Conservation (phyloP, 2,797 vertebrate species). For the Halcyon leucocephala region DNA sequence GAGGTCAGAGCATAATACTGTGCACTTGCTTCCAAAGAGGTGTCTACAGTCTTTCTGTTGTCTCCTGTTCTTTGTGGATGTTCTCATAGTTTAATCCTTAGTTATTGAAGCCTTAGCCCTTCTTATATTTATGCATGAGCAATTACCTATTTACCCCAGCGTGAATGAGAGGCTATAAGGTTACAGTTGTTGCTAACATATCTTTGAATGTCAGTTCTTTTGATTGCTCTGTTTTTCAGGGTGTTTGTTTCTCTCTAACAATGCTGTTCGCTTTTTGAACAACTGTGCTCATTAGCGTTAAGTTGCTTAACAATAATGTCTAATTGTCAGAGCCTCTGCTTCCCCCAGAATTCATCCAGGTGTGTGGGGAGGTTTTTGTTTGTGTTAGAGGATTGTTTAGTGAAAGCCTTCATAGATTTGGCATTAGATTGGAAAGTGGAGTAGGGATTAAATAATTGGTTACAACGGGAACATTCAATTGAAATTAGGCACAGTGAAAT, state of each 20-base stretch:
- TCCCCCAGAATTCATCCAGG: background rate
- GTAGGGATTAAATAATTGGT: background rate
- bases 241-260: slow-evolving; percentile 1
- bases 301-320: background rate
- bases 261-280: background rate
- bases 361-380: background rate
- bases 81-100: background rate
- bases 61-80: background rate
- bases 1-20: background rate
- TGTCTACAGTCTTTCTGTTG: background rate
- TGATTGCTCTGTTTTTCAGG: background rate
- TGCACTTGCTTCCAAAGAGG: background rate
- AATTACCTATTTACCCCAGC: slow-evolving; percentile 18
- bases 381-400: background rate
- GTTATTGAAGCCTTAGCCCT: background rate
- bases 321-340: slow-evolving; percentile 22
- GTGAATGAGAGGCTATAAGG: background rate
- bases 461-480: background rate
- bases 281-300: background rate
- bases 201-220: background rate
- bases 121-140: slow-evolving; percentile 29
- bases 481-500: background rate
- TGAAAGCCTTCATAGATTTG: background rate
- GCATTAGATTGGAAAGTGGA: background rate
- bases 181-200: background rate